These are phyloP conservation scores for Lissocephala sabroskyi DNA, from an alignment of 2,888 invertebrate species.

Conservation along the genomic window DNA sequence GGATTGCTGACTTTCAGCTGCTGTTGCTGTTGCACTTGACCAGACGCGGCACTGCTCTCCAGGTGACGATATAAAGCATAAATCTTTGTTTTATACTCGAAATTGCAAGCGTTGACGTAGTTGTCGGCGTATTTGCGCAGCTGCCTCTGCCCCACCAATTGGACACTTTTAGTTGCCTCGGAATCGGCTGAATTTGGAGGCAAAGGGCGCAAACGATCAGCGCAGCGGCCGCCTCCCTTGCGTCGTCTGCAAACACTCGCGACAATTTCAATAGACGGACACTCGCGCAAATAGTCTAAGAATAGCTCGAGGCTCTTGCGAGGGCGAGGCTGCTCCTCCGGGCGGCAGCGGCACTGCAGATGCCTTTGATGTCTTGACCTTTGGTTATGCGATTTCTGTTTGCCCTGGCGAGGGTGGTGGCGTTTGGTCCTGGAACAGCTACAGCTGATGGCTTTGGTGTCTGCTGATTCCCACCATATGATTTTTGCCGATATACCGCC, in stretches of 20 bases:
- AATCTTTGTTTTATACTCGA: conserved; percentile 64
- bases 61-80: conserved; percentile 63
- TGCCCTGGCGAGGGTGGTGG: conserved; percentile 17
- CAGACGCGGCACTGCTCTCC: conserved; percentile 58
- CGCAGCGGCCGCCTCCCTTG: conserved; percentile 3
- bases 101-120: conserved; percentile 55
- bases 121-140: conserved; percentile 47
- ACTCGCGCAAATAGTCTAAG: conserved; percentile 57
- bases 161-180: too few relatives aligned
- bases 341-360: conserved; percentile 13
- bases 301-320: conserved; percentile 55
- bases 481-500: conserved; percentile 44
- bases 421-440: conserved; percentile 2
- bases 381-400: conserved; percentile 30
- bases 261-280: conserved; percentile 55
- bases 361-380: conserved; percentile 29
- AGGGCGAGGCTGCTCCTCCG: conserved; percentile 21
- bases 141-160: conserved; percentile 17
- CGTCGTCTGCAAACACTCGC: conserved; percentile 6
- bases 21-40: conserved; percentile 65
- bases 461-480: conserved; percentile 46
- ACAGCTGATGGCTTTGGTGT: conserved; percentile 43
- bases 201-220: too few relatives aligned
- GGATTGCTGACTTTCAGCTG: conserved; percentile 55
- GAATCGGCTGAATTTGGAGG: too few relatives aligned